These are phyloP conservation scores for Drosophila sturtevanti DNA, from an alignment of 1,140 invertebrate species.

Conservation along the genomic window DNA sequence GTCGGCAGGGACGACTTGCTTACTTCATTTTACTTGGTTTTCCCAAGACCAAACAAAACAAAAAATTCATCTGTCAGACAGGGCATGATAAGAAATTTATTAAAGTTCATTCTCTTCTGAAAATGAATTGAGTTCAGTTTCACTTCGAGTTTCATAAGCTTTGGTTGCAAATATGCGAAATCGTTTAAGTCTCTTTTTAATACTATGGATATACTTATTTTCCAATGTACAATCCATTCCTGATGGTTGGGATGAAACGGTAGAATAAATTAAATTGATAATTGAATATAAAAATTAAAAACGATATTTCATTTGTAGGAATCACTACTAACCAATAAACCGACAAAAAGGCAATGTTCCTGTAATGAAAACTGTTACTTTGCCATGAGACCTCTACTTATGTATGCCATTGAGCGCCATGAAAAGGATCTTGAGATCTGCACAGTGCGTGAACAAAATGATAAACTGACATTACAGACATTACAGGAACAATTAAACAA, in stretches of 20 bases:
- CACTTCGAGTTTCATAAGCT: not conserved
- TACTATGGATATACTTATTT: not conserved
- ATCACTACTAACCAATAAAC: not conserved
- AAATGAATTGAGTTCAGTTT: no score
- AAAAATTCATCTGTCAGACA: no score
- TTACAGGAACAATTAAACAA: not conserved
- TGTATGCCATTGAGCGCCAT: no score
- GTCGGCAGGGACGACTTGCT: no score
- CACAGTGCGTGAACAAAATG: not conserved
- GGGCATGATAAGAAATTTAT: no score
- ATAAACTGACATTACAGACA: no score
- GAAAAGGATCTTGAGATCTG: not conserved
- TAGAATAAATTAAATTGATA: not conserved
- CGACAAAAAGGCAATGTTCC: no score
- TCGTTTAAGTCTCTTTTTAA: not conserved
- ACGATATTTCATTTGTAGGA: not conserved
- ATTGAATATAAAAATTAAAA: not conserved
- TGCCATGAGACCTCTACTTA: no score
- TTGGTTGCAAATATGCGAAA: not conserved
- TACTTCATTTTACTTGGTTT: no score
- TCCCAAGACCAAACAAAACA: no score
- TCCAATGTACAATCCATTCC: not conserved
- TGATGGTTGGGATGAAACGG: not conserved
- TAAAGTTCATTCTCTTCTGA: no score
- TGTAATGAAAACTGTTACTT: no score